A percentile compares a stretch with the other conserved stretches of the same genome.
Evolutionary conservation across 2,113 vertebrate species (phyloP).

Genomic region (Hystrix cristata): DNA sequence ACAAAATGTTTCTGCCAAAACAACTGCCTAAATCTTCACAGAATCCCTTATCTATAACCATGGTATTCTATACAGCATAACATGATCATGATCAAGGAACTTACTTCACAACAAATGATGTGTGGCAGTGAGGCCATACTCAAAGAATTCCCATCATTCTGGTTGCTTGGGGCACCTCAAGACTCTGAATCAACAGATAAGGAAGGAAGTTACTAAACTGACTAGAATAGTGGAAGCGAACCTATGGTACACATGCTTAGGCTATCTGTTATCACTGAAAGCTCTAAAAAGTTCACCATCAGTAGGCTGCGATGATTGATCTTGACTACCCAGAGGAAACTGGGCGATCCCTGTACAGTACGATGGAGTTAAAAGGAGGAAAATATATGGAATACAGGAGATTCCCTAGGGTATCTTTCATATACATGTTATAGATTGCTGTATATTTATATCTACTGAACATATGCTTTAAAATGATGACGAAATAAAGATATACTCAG

Average conservation of each 20-base stretch:
- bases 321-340: not conserved
- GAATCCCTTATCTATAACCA: not conserved
- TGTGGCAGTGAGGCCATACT: not conserved
- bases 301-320: not conserved
- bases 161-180: not conserved
- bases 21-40: not conserved
- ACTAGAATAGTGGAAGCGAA: not conserved
- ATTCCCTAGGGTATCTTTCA: not conserved
- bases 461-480: not conserved
- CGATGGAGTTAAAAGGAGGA: not conserved
- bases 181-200: slow-evolving; percentile 8
- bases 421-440: not conserved
- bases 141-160: not conserved
- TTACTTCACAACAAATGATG: not conserved
- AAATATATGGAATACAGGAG: not conserved
- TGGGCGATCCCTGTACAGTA: not conserved
- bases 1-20: not conserved
- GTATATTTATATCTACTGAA: not conserved
- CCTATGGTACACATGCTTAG: not conserved
- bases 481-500: not conserved
- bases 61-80: not conserved
- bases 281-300: not conserved
- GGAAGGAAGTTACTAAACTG: not conserved
- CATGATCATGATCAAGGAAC: not conserved
- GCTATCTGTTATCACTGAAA: not conserved